A percentile compares a stretch with the other conserved stretches of the same genome.
phyloP scores from a whole-genome alignment of 2,797 vertebrate genomes.

The Pygocentrus nattereri region DNA sequence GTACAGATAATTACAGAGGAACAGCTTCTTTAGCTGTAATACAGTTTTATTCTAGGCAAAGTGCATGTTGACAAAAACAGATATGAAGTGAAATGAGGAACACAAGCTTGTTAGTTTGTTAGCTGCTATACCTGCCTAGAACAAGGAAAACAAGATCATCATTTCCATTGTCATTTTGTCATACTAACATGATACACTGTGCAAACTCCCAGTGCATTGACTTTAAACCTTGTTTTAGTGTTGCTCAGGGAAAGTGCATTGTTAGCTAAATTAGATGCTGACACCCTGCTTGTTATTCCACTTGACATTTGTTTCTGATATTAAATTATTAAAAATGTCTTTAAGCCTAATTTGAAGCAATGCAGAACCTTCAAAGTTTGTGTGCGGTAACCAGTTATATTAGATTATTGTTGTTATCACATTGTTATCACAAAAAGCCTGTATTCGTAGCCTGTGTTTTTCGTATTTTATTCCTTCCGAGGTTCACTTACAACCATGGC shows the following conservation, averaged over 20 bases:
- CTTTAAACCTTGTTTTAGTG: constrained; percentile 3
- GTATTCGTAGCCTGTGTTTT: too few relatives aligned
- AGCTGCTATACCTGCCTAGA: constrained; percentile 17
- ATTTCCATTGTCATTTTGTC: not conserved
- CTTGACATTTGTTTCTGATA: constrained; percentile 19
- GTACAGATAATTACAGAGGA: not conserved
- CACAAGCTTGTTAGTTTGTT: constrained; percentile 13
- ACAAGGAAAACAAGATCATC: not conserved
- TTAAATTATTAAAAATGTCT: constrained; percentile 16
- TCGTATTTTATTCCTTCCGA: too few relatives aligned
- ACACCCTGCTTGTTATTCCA: not conserved
- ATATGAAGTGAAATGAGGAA: not conserved
- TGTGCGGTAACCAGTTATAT: not conserved
- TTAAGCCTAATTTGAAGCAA: not conserved
- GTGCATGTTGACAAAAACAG: not conserved
- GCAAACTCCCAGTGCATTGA: not conserved
- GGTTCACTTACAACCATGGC: too few relatives aligned
- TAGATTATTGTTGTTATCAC: constrained; percentile 8
- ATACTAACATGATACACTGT: not conserved
- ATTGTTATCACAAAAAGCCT: not conserved
- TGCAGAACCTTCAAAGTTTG: not conserved
- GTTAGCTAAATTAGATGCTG: constrained; percentile 24
- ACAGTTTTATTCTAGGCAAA: not conserved
- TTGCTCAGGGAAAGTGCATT: constrained; percentile 5
- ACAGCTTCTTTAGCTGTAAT: not conserved